phyloP scores from a whole-genome alignment of 2,797 vertebrate species.

The Galago senegalensis region DNA sequence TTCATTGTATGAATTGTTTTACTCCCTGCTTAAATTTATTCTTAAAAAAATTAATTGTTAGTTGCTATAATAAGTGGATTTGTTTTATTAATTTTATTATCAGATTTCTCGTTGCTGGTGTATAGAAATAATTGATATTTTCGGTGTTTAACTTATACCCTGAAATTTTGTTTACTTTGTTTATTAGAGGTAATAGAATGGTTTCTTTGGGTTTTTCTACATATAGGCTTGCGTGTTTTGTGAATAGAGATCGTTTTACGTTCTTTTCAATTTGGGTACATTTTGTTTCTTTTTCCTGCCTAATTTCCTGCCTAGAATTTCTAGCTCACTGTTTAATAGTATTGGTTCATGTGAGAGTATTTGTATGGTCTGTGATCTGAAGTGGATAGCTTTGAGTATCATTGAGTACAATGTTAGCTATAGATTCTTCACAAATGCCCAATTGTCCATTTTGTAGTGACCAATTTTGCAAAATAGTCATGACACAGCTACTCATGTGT shows the following conservation, averaged over 20 bases:
- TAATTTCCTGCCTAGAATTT: constrained; percentile 1
- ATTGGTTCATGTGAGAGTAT: neutral
- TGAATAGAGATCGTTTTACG: neutral
- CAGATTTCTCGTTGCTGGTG: neutral
- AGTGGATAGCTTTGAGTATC: neutral
- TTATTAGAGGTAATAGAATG: neutral
- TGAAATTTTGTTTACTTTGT: neutral
- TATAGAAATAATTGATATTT: neutral
- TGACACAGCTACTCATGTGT: neutral
- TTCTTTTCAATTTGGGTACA: neutral
- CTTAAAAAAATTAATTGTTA: neutral
- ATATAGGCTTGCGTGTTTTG: neutral
- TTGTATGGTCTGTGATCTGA: neutral
- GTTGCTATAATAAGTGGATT: neutral
- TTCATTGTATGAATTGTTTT: neutral
- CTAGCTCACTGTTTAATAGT: neutral
- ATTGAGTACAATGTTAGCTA: neutral
- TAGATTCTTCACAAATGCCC: neutral
- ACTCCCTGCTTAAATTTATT: neutral
- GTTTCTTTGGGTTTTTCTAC: neutral
- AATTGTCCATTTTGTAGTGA: neutral
- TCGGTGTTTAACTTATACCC: neutral
- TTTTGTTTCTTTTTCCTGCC: neutral
- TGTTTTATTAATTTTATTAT: neutral
- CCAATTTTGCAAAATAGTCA: neutral